Percentiles rank a stretch among this genome's conserved stretches.
These are phyloP conservation scores for Amphipyra tragopoginis DNA, from an alignment of 2,888 invertebrate species.

Conservation along the genomic window DNA sequence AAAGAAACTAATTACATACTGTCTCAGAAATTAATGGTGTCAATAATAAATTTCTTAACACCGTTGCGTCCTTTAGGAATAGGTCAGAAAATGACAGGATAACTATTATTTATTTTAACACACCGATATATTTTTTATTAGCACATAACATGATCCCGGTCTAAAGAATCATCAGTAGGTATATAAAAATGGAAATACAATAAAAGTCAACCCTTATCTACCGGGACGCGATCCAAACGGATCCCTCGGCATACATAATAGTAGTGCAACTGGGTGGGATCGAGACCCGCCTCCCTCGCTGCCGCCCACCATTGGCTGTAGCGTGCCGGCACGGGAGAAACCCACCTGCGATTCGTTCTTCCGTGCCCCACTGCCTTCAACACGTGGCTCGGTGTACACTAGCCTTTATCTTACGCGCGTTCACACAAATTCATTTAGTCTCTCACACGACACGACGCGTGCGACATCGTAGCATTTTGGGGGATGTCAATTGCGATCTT, in stretches of 20 bases:
- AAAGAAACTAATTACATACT: slow-evolving; percentile 9
- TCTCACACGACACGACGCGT: slow-evolving; percentile 84
- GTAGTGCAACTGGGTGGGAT: slow-evolving; percentile 74
- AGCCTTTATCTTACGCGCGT: slow-evolving; percentile 86
- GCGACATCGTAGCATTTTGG: slow-evolving; percentile 81
- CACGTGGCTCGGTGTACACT: slow-evolving; percentile 77
- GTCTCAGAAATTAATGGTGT: slow-evolving; percentile 7
- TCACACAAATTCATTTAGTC: slow-evolving; percentile 85
- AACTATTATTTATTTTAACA: neutral
- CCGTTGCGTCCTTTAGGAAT: slow-evolving; percentile 16
- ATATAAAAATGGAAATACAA: slow-evolving; percentile 58
- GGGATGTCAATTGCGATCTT: slow-evolving; percentile 81
- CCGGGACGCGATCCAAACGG: slow-evolving; percentile 58
- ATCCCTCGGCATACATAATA: slow-evolving; percentile 75
- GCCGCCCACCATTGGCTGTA: slow-evolving; percentile 75
- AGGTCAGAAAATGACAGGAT: slow-evolving; percentile 3
- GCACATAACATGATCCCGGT: slow-evolving; percentile 4
- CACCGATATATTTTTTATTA: slow-evolving; percentile 16
- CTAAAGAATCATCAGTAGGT: slow-evolving; percentile 25
- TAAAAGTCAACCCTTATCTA: slow-evolving; percentile 75
- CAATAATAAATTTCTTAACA: slow-evolving; percentile 8
- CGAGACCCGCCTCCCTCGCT: slow-evolving; percentile 71
- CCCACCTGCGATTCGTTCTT: slow-evolving; percentile 77
- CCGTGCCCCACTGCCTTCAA: slow-evolving; percentile 73
- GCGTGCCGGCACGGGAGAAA: slow-evolving; percentile 66